Percentiles rank a stretch among this genome's conserved stretches.
phyloP scores from a whole-genome alignment of 2,888 invertebrate genomes.

The Hanleya hanleyi region DNA sequence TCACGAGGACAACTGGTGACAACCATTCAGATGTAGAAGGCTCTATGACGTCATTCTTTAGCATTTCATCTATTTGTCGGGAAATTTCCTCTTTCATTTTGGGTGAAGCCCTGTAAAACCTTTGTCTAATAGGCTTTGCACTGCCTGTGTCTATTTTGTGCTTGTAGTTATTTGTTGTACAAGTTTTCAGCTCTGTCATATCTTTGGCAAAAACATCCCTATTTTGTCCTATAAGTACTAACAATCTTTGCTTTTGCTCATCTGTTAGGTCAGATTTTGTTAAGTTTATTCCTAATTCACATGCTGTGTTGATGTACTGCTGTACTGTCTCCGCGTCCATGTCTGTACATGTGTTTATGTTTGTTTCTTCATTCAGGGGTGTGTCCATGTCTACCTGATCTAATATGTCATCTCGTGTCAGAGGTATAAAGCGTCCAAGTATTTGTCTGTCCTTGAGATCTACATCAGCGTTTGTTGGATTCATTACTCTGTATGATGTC shows the following conservation, averaged over 20 bases:
- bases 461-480: not conserved
- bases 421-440: too few species aligned
- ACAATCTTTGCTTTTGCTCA: not conserved
- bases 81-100: slow-evolving; percentile 5
- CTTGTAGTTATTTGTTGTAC: not conserved
- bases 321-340: too few species aligned
- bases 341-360: too few species aligned
- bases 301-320: not conserved
- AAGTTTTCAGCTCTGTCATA: not conserved
- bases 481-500: not conserved
- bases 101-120: slow-evolving; percentile 5
- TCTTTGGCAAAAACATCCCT: slow-evolving; percentile 14
- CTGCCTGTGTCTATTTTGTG: not conserved
- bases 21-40: slow-evolving; percentile 5
- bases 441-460: too few species aligned
- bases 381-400: too few species aligned
- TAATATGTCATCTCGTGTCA: too few species aligned
- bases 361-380: not conserved
- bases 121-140: not conserved
- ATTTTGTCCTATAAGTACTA: not conserved
- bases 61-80: slow-evolving; percentile 11
- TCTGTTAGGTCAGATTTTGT: not conserved
- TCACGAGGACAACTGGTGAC: not conserved
- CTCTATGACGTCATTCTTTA: slow-evolving; percentile 11
- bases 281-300: not conserved